Evolutionary conservation across 2,888 invertebrate genomes (phyloP), one percentile per base, ranked within the genome.

Genomic region (Melanostoma mellinum): DNA sequence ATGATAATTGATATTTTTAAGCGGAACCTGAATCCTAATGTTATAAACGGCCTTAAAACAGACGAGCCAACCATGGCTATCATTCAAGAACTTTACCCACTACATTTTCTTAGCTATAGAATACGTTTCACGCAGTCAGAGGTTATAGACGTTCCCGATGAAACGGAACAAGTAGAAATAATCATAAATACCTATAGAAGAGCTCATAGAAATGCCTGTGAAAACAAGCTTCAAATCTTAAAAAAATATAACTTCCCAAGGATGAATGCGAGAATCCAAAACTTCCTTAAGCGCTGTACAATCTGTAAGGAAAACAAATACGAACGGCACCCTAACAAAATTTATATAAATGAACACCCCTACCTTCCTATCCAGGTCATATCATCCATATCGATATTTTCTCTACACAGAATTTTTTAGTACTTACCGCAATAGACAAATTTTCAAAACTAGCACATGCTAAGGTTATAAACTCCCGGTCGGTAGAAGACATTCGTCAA

Each of bases 351-450:
- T 35, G 52, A 9, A 82, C 68, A 10, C 72, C 69, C 36, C 53
- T 81, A 6, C 81, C 68, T 30, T 58, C 38, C 4, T 72, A 76
- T 53, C 60, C 72, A 32, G 61, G 68, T 20, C 73, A 85, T 30
- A 77, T 55, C 6, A 6, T 85, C 2, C 82, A 84, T 50, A 65
- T 85, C 2, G 81, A 78, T n/a, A 85, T 84, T 9, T 80, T 67
- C 40, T 75, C 80, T 32, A 65, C 73, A 20, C 35, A 86, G 50
- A 60, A 33, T 33, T 48, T 61, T n/a, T 30, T 78, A 8, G 71
- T 75, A 10, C 38, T 78, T 6, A 85, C 75, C 2, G 71, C 69
- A 6, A 58, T 75, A 9, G 68, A 80, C 46, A 86, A 81, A 63
- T 63, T 78, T 3, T 48, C 68, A 0, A 38, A n/a, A n/a, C 38